phyloP scores from a whole-genome alignment of 2,888 invertebrate genomes.

The Allygus modestus region DNA sequence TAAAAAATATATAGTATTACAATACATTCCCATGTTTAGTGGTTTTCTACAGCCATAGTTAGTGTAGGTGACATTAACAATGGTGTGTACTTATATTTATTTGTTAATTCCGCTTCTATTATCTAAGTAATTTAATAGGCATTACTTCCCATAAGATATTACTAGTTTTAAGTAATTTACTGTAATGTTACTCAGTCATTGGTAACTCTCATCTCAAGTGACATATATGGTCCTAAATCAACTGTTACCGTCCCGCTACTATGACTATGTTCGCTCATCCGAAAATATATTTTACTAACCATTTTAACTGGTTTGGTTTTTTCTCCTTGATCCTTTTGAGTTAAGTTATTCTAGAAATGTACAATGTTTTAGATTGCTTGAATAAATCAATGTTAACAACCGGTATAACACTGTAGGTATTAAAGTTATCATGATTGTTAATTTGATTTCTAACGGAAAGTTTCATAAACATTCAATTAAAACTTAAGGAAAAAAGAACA shows the following conservation, averaged over 20 bases:
- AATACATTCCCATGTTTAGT: conserved; percentile 1
- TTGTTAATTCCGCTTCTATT: not conserved
- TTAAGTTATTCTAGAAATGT: too few species aligned
- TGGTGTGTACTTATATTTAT: not conserved
- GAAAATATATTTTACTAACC: conserved; percentile 31
- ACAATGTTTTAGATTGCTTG: too few species aligned
- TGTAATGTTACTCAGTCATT: not conserved
- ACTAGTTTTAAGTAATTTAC: conserved; percentile 3
- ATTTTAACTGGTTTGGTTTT: not conserved
- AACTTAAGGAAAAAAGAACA: too few species aligned
- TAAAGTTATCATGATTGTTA: too few species aligned
- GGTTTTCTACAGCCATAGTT: not conserved
- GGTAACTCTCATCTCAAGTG: not conserved
- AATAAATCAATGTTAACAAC: too few species aligned
- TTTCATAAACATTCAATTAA: too few species aligned
- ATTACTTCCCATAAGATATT: not conserved
- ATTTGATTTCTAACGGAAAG: too few species aligned
- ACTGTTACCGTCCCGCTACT: conserved; percentile 15
- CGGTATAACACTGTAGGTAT: too few species aligned
- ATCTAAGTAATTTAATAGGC: not conserved
- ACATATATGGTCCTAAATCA: not conserved
- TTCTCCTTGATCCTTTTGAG: not conserved
- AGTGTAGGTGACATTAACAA: not conserved
- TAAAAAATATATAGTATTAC: not conserved
- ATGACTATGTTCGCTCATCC: not conserved